These are phyloP conservation scores for Ptychadena robeensis DNA, from an alignment of 2,797 vertebrate species.

Conservation along the genomic window DNA sequence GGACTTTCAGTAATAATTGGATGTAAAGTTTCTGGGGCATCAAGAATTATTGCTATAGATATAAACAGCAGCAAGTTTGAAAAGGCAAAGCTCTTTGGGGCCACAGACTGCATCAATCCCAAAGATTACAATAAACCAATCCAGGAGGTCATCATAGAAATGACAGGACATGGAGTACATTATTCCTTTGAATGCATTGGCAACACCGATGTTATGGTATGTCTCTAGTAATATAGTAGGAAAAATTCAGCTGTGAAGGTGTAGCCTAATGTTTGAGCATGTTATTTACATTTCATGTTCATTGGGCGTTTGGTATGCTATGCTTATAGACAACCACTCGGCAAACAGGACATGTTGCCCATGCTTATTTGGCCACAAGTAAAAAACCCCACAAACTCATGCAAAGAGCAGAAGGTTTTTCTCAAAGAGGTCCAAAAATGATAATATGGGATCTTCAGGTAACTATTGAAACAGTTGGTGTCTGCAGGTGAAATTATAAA, in stretches of 20 bases:
- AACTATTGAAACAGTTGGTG: too few species aligned
- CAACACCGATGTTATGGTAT: conserved; percentile 80
- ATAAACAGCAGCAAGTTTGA: conserved; percentile 79
- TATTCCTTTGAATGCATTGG: conserved; percentile 86
- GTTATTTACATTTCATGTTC: too few species aligned
- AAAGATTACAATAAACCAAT: conserved; percentile 79
- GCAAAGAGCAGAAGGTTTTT: too few species aligned
- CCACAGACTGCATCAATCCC: conserved; percentile 81
- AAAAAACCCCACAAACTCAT: too few species aligned
- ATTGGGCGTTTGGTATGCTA: too few species aligned
- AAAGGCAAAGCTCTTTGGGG: conserved; percentile 79
- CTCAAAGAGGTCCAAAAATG: too few species aligned
- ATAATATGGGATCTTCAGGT: too few species aligned
- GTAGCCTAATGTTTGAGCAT: too few species aligned
- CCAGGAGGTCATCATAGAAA: conserved; percentile 82
- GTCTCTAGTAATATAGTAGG: neutral
- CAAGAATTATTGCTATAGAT: conserved; percentile 82
- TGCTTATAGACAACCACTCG: too few species aligned
- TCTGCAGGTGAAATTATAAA: too few species aligned
- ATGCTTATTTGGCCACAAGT: too few species aligned
- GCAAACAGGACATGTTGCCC: too few species aligned
- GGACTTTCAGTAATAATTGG: conserved; percentile 81
- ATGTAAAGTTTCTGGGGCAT: conserved; percentile 79
- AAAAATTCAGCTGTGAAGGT: neutral
- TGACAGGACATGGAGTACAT: conserved; percentile 83